Conservation (phyloP, 2,888 invertebrate genomes). For the Dicycla oo region DNA sequence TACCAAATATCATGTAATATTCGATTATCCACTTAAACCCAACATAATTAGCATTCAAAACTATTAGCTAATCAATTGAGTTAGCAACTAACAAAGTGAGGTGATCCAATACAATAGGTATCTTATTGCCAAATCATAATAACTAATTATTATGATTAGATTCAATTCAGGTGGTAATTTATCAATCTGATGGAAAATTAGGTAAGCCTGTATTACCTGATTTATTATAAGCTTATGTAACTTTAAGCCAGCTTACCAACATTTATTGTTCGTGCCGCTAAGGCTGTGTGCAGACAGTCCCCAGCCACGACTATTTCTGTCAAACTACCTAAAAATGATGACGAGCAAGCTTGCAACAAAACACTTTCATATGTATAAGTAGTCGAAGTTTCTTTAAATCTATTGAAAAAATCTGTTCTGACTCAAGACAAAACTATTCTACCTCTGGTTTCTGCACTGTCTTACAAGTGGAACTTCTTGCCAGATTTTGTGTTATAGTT, state of each 20-base stretch:
- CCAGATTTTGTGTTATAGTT: no score
- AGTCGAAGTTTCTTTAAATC: no score
- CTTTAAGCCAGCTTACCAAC: background rate
- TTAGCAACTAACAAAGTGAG: background rate
- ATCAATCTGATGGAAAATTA: background rate
- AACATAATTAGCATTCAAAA: background rate
- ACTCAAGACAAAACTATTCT: no score
- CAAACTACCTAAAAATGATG: background rate
- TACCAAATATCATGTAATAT: background rate
- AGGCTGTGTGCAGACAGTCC: background rate
- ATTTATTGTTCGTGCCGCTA: background rate
- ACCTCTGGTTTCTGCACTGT: no score
- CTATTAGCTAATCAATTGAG: background rate
- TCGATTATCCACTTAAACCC: background rate
- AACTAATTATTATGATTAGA: slow-evolving; percentile 18
- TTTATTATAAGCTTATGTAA: background rate
- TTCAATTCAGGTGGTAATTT: slow-evolving; percentile 4
- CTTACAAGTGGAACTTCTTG: no score
- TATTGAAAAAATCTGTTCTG: no score
- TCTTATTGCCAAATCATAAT: slow-evolving; percentile 22
- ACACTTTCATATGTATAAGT: no score
- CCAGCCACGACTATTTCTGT: background rate
- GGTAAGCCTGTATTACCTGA: background rate
- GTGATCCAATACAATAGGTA: background rate
- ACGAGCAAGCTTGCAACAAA: background rate